Conservation (phyloP, 2,888 invertebrate genomes). For the Epirrhoe alternata region DNA sequence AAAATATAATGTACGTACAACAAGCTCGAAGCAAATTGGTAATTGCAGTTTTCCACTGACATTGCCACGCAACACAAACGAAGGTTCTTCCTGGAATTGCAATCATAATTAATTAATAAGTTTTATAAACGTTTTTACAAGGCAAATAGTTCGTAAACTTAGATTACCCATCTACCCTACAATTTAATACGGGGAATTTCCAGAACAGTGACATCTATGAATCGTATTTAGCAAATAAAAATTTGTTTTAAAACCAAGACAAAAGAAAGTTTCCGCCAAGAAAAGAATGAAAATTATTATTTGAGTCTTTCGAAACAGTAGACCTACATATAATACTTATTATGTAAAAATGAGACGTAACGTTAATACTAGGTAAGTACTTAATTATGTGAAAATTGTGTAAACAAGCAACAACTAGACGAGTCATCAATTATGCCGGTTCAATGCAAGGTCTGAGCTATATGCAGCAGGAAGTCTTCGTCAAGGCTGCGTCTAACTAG, state of each 20-base stretch:
- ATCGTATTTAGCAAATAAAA: too few relatives aligned
- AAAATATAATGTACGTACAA: slow-evolving; percentile 5
- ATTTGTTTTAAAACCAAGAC: too few relatives aligned
- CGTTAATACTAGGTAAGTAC: background rate
- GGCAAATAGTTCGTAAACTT: background rate
- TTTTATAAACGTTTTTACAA: slow-evolving; percentile 12
- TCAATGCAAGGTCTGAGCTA: slow-evolving; percentile 73
- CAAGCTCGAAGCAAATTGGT: slow-evolving; percentile 42
- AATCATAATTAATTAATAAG: slow-evolving; percentile 42
- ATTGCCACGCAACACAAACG: slow-evolving; percentile 64
- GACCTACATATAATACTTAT: too few relatives aligned
- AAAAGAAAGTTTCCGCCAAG: too few relatives aligned
- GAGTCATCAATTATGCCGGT: slow-evolving; percentile 64
- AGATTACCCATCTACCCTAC: too few relatives aligned
- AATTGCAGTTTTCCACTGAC: slow-evolving; percentile 52
- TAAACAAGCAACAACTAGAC: slow-evolving; percentile 55
- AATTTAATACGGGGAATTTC: too few relatives aligned
- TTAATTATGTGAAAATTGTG: slow-evolving; percentile 31
- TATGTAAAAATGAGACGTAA: too few relatives aligned
- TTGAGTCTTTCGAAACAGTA: too few relatives aligned
- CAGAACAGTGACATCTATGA: too few relatives aligned
- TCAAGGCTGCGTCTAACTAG: slow-evolving; percentile 65
- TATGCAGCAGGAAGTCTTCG: slow-evolving; percentile 75
- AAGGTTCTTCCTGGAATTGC: slow-evolving; percentile 73
- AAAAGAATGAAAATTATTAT: too few relatives aligned